A percentile compares a stretch with the other conserved stretches of the same genome.
phyloP scores from a whole-genome alignment of 2,113 vertebrate genomes.

The Indri indri region DNA sequence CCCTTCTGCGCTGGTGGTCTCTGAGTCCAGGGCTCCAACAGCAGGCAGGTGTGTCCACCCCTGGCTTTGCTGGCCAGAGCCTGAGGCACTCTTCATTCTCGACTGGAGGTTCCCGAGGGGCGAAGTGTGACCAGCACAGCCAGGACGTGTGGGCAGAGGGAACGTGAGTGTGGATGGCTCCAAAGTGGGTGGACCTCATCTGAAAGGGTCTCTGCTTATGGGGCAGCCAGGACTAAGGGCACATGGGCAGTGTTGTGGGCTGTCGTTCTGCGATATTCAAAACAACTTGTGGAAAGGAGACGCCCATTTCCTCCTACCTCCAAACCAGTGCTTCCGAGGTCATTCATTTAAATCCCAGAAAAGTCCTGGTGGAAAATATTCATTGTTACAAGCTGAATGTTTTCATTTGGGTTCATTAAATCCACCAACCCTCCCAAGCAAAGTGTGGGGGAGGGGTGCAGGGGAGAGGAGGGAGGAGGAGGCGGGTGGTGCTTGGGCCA shows the following conservation, averaged over 20 bases:
- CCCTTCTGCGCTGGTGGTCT: not conserved
- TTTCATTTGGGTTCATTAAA: not conserved
- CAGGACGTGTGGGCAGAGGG: accelerated
- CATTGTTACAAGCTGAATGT: not conserved
- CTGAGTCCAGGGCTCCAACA: not conserved
- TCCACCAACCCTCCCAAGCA: not conserved
- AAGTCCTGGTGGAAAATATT: not conserved
- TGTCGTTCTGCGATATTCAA: not conserved
- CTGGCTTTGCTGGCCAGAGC: not conserved
- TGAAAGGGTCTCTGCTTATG: not conserved
- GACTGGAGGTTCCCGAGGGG: not conserved
- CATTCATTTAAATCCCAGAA: not conserved
- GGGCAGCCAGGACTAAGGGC: not conserved
- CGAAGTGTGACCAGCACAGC: accelerated
- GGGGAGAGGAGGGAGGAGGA: not conserved
- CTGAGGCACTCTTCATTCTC: not conserved
- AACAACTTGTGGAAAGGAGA: not conserved
- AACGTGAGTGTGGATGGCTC: not conserved
- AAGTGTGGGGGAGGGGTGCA: not conserved
- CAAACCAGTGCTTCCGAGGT: not conserved
- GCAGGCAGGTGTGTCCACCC: not conserved
- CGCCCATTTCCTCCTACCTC: not conserved
- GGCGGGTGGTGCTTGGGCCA: not conserved
- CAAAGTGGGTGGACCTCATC: not conserved
- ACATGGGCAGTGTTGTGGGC: not conserved